phyloP scores from a whole-genome alignment of 2,797 vertebrate genomes.

The Threskiornis aethiopicus region DNA sequence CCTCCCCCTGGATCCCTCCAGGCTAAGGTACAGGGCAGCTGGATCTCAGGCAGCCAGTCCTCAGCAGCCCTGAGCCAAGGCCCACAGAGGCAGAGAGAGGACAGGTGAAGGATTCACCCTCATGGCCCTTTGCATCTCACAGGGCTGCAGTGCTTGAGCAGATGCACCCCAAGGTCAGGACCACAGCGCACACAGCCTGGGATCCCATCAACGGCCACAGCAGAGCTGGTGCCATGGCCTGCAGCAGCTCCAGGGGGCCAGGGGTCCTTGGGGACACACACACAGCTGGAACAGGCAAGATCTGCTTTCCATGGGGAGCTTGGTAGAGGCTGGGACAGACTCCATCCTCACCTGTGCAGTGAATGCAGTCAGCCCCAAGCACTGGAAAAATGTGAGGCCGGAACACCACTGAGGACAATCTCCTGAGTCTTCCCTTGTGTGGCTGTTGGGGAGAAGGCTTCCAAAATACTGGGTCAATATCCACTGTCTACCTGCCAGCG shows the following conservation, averaged over 20 bases:
- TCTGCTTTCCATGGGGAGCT: not conserved
- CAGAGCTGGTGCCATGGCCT: not conserved
- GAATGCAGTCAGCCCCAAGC: not conserved
- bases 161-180: not conserved
- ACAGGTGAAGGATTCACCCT: not conserved
- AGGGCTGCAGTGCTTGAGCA: not conserved
- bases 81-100: not conserved
- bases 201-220: not conserved
- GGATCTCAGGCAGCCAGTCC: not conserved
- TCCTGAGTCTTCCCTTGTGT: not conserved
- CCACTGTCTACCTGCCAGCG: not conserved
- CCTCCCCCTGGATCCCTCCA: not conserved
- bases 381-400: accelerated
- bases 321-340: not conserved
- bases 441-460: not conserved
- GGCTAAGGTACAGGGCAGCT: not conserved
- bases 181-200: not conserved
- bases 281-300: not conserved
- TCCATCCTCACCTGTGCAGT: not conserved
- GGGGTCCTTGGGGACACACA: not conserved
- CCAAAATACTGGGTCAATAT: not conserved
- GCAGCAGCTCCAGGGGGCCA: not conserved
- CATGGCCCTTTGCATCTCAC: accelerated
- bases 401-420: not conserved
- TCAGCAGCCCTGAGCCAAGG: not conserved